Percentiles rank a stretch among this genome's conserved stretches.
These are phyloP conservation scores for Gastrophryne carolinensis DNA, from an alignment of 2,797 vertebrate species.

Conservation along the genomic window DNA sequence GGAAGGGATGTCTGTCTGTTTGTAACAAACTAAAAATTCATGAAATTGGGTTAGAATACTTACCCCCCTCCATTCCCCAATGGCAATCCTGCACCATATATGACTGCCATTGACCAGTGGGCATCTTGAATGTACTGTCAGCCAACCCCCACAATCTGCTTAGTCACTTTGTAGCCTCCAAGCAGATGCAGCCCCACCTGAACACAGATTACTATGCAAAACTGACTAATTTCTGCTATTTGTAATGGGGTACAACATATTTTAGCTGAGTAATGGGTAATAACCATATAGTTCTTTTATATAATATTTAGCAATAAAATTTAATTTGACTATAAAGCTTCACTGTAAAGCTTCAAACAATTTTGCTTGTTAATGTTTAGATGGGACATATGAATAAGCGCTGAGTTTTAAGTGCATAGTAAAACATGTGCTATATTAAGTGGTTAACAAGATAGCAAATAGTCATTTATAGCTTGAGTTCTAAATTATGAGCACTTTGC, in stretches of 20 bases:
- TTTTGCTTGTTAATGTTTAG: not conserved
- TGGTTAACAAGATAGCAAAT: slow-evolving; percentile 24
- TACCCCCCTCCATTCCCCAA: too few species aligned
- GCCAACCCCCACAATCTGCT: too few species aligned
- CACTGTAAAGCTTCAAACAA: not conserved
- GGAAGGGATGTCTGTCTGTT: too few species aligned
- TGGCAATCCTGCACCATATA: too few species aligned
- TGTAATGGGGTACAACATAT: not conserved
- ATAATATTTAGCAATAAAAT: too few species aligned
- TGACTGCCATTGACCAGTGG: too few species aligned
- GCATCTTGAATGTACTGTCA: too few species aligned
- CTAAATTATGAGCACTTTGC: slow-evolving; percentile 28
- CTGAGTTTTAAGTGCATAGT: not conserved
- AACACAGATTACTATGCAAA: too few species aligned
- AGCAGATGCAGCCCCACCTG: too few species aligned
- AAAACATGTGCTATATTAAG: slow-evolving; percentile 22
- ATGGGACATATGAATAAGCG: not conserved
- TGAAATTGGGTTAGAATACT: too few species aligned
- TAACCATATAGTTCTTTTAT: not conserved
- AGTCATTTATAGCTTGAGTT: slow-evolving; percentile 7
- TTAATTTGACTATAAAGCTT: not conserved
- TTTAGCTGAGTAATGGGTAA: not conserved
- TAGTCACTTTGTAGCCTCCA: too few species aligned
- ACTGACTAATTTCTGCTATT: not conserved
- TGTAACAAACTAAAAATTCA: too few species aligned